These are phyloP conservation scores for Polylopha cassiicola DNA, from an alignment of 2,888 invertebrate species.

Conservation along the genomic window DNA sequence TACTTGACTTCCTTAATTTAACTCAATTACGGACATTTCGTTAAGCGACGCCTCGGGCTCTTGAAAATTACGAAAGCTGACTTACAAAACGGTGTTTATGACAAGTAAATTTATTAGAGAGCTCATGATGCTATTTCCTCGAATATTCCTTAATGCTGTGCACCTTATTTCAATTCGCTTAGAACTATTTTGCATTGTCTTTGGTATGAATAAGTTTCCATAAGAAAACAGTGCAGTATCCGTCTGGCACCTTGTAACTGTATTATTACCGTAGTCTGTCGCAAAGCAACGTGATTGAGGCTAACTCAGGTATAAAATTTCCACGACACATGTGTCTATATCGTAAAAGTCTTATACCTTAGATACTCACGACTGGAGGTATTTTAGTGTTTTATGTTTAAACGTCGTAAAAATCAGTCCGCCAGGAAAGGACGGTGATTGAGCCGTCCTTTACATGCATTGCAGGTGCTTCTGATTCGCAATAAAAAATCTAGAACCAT, in stretches of 20 bases:
- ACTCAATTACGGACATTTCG: conserved; percentile 21
- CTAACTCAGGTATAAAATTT: not conserved
- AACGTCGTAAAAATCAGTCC: conserved; percentile 11
- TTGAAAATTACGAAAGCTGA: conserved; percentile 17
- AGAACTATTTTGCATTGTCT: conserved; percentile 3
- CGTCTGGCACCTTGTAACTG: too few species aligned
- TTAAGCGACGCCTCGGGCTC: conserved; percentile 18
- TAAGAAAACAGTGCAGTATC: too few species aligned
- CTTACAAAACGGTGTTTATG: conserved; percentile 20
- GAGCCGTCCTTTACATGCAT: not conserved
- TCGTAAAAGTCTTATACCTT: conserved; percentile 7
- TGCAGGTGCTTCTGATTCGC: conserved; percentile 2
- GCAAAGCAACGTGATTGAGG: conserved; percentile 2
- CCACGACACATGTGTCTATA: conserved; percentile 6
- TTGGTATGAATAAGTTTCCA: too few species aligned
- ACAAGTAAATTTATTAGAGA: conserved; percentile 21
- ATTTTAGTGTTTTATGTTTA: conserved; percentile 9
- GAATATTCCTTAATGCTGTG: conserved; percentile 5
- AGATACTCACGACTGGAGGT: conserved; percentile 3
- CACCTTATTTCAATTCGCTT: conserved; percentile 7
- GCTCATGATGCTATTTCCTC: conserved; percentile 14
- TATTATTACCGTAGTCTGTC: too few species aligned
- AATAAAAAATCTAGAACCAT: too few species aligned
- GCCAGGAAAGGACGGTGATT: not conserved
- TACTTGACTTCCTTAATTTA: conserved; percentile 19